These are phyloP conservation scores for Planiliza haematocheilus DNA, from an alignment of 2,113 vertebrate genomes.

Conservation along the genomic window DNA sequence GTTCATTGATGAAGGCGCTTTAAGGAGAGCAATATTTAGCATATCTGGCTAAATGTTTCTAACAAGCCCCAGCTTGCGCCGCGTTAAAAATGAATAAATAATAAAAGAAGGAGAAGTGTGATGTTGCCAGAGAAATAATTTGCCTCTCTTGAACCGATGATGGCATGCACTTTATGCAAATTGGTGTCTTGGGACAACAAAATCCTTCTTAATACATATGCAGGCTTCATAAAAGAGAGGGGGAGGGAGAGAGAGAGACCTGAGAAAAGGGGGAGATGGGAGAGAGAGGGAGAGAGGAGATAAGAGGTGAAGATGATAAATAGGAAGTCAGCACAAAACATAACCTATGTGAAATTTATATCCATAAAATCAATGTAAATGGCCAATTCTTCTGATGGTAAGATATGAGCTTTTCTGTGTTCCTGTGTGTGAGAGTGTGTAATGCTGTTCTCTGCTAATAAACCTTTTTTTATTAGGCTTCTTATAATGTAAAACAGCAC, in stretches of 20 bases:
- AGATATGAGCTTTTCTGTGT: constrained; percentile 4
- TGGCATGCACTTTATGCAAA: constrained; percentile 99
- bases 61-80: constrained; percentile 93
- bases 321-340: constrained; percentile 86
- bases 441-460: background rate
- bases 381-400: constrained; percentile 15
- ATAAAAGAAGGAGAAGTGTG: constrained; percentile 86
- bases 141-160: constrained; percentile 99
- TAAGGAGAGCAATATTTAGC: constrained; percentile 93
- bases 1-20: constrained; percentile 91
- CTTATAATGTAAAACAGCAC: background rate
- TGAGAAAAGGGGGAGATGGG: constrained; percentile 40
- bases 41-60: constrained; percentile 97
- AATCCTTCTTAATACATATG: constrained; percentile 99
- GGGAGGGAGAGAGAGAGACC: constrained; percentile 71
- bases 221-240: constrained; percentile 92
- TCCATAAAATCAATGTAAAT: constrained; percentile 39
- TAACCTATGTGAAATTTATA: constrained; percentile 19
- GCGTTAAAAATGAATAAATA: constrained; percentile 85
- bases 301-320: constrained; percentile 20
- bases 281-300: constrained; percentile 54
- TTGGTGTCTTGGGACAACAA: constrained; percentile 99
- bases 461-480: background rate
- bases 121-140: constrained; percentile 98
- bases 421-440: background rate